These are phyloP conservation scores for Andrena marginata DNA, from an alignment of 2,888 invertebrate genomes.

Conservation along the genomic window DNA sequence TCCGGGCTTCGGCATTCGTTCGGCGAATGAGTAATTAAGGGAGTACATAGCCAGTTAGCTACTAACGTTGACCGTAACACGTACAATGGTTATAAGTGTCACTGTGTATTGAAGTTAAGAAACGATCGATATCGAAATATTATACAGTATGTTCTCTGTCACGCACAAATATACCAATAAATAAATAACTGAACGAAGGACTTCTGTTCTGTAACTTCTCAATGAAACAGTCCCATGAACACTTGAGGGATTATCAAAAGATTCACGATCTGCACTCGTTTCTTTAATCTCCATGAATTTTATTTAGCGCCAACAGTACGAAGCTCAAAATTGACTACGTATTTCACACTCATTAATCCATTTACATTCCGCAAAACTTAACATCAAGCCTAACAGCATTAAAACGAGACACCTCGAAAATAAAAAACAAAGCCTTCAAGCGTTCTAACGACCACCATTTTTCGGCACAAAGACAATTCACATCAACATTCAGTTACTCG, in stretches of 20 bases:
- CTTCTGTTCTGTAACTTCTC: slow-evolving; percentile 51
- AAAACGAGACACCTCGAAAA: too few species aligned
- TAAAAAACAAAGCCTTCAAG: too few species aligned
- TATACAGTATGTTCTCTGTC: slow-evolving; percentile 52
- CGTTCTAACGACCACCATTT: too few species aligned
- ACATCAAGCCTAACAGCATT: too few species aligned
- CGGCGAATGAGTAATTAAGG: not conserved
- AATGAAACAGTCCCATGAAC: slow-evolving; percentile 35
- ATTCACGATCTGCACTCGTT: not conserved
- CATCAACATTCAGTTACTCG: too few species aligned
- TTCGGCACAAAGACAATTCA: too few species aligned
- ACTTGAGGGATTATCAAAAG: not conserved
- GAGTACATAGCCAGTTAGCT: slow-evolving; percentile 17
- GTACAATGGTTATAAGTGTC: slow-evolving; percentile 5
- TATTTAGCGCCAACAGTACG: not conserved
- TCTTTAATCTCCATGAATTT: not conserved
- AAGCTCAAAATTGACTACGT: not conserved
- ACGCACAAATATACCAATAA: slow-evolving; percentile 61
- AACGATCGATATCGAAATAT: slow-evolving; percentile 39
- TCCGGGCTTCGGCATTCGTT: not conserved
- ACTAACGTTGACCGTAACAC: not conserved
- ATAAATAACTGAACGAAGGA: slow-evolving; percentile 53
- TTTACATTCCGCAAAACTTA: too few species aligned
- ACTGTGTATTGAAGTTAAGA: slow-evolving; percentile 33
- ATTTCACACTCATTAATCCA: too few species aligned